These are phyloP conservation scores for Lethenteron camtschaticum DNA, from an alignment of 2,113 vertebrate species.

Conservation along the genomic window DNA sequence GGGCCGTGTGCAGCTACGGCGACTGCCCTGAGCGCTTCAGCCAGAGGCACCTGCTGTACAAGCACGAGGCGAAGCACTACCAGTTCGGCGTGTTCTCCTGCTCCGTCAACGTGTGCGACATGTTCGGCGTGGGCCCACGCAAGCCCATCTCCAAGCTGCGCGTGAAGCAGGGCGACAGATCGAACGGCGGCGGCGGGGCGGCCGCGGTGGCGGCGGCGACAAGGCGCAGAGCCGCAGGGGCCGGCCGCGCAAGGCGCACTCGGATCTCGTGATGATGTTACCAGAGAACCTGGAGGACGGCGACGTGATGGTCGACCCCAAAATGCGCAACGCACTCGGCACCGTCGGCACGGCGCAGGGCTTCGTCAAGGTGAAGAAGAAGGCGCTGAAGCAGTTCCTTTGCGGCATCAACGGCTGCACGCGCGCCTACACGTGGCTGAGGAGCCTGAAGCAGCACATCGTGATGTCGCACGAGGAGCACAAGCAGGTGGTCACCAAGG, in stretches of 20 bases:
- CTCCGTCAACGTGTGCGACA: conserved; percentile 46
- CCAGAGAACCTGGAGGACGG: too few species aligned
- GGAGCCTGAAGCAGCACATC: conserved; percentile 1
- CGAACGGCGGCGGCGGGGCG: too few species aligned
- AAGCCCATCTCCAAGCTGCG: too few species aligned
- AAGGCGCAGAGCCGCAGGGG: too few species aligned
- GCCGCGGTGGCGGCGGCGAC: too few species aligned
- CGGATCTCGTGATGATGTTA: too few species aligned
- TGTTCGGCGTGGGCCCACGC: conserved; percentile 20
- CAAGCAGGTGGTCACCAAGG: too few species aligned
- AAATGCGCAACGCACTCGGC: too few species aligned
- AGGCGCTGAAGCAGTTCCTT: conserved; percentile 4
- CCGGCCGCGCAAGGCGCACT: too few species aligned
- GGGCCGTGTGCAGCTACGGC: conserved; percentile 65
- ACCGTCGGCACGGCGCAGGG: too few species aligned
- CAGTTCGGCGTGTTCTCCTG: conserved; percentile 71
- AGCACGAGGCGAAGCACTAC: conserved; percentile 92
- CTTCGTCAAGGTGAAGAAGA: neutral
- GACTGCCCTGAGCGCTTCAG: conserved; percentile 70
- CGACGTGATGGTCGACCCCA: too few species aligned
- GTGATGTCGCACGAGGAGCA: neutral
- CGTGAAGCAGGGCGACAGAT: too few species aligned
- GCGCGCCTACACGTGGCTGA: neutral
- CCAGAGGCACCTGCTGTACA: conserved; percentile 73
- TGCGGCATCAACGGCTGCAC: conserved; percentile 1